phyloP scores from a whole-genome alignment of 2,113 vertebrate species.

The Megaceryle torquata region DNA sequence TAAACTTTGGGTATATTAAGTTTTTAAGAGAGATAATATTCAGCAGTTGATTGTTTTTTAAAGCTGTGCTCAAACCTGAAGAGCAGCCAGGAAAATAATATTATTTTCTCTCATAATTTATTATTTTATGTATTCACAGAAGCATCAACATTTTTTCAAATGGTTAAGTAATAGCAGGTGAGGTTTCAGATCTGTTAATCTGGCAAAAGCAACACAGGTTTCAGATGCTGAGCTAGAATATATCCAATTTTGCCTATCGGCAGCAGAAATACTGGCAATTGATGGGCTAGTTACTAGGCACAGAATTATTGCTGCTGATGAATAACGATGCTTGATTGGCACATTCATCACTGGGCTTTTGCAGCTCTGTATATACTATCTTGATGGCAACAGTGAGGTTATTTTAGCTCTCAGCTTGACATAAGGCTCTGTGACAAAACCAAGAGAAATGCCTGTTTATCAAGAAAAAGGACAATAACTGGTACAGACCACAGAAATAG shows the following conservation, averaged over 20 bases:
- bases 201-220: neutral
- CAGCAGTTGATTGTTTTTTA: neutral
- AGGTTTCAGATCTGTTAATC: neutral
- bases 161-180: neutral
- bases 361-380: neutral
- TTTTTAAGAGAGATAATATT: neutral
- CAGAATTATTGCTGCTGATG: neutral
- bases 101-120: neutral
- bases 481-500: neutral
- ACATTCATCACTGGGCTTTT: neutral
- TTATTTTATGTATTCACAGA: neutral
- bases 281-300: neutral
- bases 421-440: neutral
- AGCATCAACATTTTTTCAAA: neutral
- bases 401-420: neutral
- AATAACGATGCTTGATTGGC: neutral
- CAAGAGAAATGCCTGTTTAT: neutral
- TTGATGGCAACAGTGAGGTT: neutral
- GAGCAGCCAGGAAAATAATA: neutral
- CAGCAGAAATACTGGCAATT: neutral
- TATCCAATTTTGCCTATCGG: neutral
- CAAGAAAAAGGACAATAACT: neutral
- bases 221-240: neutral
- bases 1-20: neutral
- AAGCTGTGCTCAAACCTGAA: neutral